Evolutionary conservation across 1,140 invertebrate species (phyloP), one percentile per base, ranked within the genome.

Genomic region (Myzus persicae): DNA sequence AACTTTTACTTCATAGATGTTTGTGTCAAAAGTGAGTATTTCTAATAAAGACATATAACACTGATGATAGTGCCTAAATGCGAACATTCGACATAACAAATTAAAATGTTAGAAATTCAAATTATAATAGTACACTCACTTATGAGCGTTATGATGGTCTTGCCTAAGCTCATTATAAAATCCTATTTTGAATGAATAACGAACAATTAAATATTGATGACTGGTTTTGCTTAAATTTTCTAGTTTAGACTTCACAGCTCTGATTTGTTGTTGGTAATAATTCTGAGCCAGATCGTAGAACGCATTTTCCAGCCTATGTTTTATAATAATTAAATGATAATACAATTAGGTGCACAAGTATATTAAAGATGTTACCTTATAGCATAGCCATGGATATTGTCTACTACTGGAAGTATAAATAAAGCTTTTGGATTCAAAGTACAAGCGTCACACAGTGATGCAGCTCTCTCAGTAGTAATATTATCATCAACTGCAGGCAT

Each of bases 161-260:
- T 99, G 98, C 94, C 98, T 97, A 87, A 99, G 95, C 96, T 99
- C 99, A 95, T 98, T 98, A 82, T 99, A 97, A 96, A 99, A 99
- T n/a, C 97, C 99, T 95, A 99, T 97, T 96, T 99, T 99, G 95
- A 99, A 99, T 94, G 99, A 98, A 96, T 99, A 99, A 42, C 99
- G 96, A 8, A 99, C 98, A 96, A 98, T 98, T 38, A 99, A 95
- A 94, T 98, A 97, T 94, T 98, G 97, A 95, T 99, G 98, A 31
- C 97, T 97, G 24, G 97, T 98, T 96, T 98, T 99, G 94, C 98
- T 99, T 24, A 99, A 96, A 94, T 98, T 97, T 95, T 99, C 98
- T 94, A 97, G 96, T 95, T 99, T 98, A 76, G 96, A 96, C 95
- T 98, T 98, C 14, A 99, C 97, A 92, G 97, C 96, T 94, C 97